Evolutionary conservation across 2,888 invertebrate genomes (phyloP), one percentile per base, ranked within the genome.

Genomic region (Agrochola litura): DNA sequence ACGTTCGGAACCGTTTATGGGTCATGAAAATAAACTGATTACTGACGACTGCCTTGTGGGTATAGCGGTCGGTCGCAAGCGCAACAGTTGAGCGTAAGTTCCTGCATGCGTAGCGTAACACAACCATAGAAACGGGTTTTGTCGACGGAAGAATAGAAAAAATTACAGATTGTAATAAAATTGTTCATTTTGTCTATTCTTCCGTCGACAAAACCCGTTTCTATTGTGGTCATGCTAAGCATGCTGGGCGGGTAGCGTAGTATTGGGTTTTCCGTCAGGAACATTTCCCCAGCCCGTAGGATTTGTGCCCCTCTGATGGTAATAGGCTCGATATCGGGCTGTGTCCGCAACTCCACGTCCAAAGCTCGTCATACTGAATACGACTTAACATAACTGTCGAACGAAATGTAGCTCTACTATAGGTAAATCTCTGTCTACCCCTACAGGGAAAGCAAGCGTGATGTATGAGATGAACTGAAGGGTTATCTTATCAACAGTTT

Each of bases 1-100:
- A 81, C 76, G n/a, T 58, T 56, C 19, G 19, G 5, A 52, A 25
- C 12, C 14, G 37, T 73, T 66, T 65, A 65, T 79, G 8, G 84
- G 79, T 83, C 67, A 81, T 1, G n/a, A 61, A 14, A 12, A 56
- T 56, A 30, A 72, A 54, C 16, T 43, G 30, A 56, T 61, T 10
- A n/a, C 16, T 37, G 56, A 30, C n/a, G 16, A 37, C 16, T 37
- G 60, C 6, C 3, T 22, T 9, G 6, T 16, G 6, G 1, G 8
- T 52, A n/a, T n/a, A n/a, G n/a, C 8, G 14, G 30, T 2, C 8
- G 14, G 30, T 22, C 54, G 1, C 30, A 30, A 49, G 30, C 5
- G 0, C 19, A 25, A 30, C 2, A 6, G 25, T 2, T 25, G 65
- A 65, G 3, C n/a, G 16, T 37, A 8, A 49, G 9, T 4, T 49